Percentiles rank a stretch among this genome's conserved stretches.
Evolutionary conservation across 2,888 invertebrate species (phyloP).

Genomic region (Pterobdella sp.): DNA sequence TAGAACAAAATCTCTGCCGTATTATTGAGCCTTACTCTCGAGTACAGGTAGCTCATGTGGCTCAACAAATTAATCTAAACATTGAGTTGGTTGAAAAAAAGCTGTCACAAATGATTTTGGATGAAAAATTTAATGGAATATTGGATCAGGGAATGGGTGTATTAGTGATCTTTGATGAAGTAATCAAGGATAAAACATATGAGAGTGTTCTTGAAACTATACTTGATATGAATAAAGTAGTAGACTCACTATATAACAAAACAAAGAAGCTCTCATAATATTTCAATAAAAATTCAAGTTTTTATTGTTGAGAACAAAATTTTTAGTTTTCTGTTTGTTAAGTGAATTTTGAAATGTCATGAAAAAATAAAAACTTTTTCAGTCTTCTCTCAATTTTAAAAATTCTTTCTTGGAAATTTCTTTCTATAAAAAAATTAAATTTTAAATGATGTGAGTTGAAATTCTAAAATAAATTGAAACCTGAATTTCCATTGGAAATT

Average conservation of each 20-base stretch:
- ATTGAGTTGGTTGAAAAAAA: conserved; percentile 82
- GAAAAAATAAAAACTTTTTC: too few relatives aligned
- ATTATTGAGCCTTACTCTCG: conserved; percentile 97
- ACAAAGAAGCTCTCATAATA: conserved; percentile 88
- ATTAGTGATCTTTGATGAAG: conserved; percentile 91
- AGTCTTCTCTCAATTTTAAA: conserved; percentile 1
- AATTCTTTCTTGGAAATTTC: neutral
- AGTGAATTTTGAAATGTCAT: neutral
- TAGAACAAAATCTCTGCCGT: conserved; percentile 95
- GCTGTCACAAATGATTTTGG: conserved; percentile 97
- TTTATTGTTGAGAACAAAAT: neutral
- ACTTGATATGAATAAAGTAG: conserved; percentile 98
- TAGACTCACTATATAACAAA: conserved; percentile 96
- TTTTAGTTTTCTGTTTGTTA: neutral
- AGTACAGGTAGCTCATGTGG: conserved; percentile 61
- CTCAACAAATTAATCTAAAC: conserved; percentile 38
- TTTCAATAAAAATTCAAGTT: neutral
- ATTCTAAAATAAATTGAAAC: neutral
- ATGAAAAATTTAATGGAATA: conserved; percentile 85
- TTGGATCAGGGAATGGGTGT: conserved; percentile 97
- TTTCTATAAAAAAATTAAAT: neutral
- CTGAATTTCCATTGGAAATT: conserved; percentile 22
- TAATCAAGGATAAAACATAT: conserved; percentile 88
- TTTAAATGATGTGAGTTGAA: neutral
- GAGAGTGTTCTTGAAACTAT: conserved; percentile 93